phyloP scores from a whole-genome alignment of 2,797 vertebrate genomes.

The Rhabdophis nuchalis region DNA sequence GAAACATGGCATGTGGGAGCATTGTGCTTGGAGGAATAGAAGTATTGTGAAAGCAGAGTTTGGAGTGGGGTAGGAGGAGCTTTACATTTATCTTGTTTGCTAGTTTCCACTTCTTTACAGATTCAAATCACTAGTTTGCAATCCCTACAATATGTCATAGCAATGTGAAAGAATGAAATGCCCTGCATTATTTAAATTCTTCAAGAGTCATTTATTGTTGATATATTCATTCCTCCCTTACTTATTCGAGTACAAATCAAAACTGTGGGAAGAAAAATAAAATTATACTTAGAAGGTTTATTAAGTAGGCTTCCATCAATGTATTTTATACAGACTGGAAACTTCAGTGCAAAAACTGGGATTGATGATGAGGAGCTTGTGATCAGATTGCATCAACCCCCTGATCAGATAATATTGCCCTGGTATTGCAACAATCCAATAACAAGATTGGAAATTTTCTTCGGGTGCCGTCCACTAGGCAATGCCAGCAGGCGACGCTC shows the following conservation, averaged over 20 bases:
- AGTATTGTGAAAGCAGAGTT: background rate
- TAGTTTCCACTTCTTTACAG: background rate
- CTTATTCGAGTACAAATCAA: background rate
- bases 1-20: background rate
- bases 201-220: background rate
- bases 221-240: background rate
- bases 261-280: background rate
- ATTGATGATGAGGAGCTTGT: background rate
- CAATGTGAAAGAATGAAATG: background rate
- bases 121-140: background rate
- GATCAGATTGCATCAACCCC: background rate
- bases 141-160: background rate
- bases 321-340: background rate
- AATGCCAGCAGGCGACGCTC: no score
- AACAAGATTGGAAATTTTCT: background rate
- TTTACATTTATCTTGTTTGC: background rate
- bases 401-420: background rate
- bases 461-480: no score
- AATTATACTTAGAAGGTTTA: background rate
- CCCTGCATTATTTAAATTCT: background rate
- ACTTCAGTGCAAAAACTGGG: background rate
- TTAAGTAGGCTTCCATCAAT: background rate
- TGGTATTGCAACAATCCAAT: background rate
- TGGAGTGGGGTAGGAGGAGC: background rate
- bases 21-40: background rate